Evolutionary conservation across 2,888 invertebrate genomes (phyloP), one percentile per base, ranked within the genome.

Genomic region (Caenorhabditis auriculariae): DNA sequence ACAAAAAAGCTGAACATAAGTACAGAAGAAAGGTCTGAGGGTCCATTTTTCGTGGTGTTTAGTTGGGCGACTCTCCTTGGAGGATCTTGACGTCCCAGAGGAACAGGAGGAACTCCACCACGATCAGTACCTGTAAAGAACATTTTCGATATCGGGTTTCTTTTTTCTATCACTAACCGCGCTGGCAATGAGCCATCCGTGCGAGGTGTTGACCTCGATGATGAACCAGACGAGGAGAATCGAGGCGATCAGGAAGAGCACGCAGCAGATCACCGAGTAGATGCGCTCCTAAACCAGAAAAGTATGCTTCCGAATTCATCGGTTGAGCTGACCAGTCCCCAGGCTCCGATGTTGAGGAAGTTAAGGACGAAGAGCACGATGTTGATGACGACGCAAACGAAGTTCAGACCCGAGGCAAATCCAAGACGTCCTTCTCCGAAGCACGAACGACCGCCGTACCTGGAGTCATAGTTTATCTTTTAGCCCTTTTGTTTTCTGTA

Each of bases 61-160:
- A 78, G 71, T 78, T 78, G 51, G 70, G 60, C 23, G 76, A 63
- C 47, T 78, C 72, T 43, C 77, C 77, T 51, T 75, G 75, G 49
- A 77, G 71, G 45, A 77, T 76, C 68, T 78, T 78, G 52, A 76
- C 67, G 49, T 78, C 77, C 74, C 74, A 78, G 24, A 78, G 61
- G 71, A 73, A 78, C 47, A 78, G 71, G 28, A 76, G 50, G 64
- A 77, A 76, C 46, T 77, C 63, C 28, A 68, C 63, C 41, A 74
- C 29, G 54, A 76, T 62, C 23, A 76, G 69, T n/a, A 63, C 60
- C 58, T 59, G 29, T 6, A 69, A 54, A 17, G 42, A 27, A 28
- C 4, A 12, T 23, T 39, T 41, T 5, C 15, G 15, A 15, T 26
- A 42, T 4, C 19, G 19, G 17, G 7, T 4, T 52, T 48, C 47